A percentile compares a stretch with the other conserved stretches of the same genome.
Conservation (phyloP, 2,113 vertebrate species). For the Tetrao urogallus region DNA sequence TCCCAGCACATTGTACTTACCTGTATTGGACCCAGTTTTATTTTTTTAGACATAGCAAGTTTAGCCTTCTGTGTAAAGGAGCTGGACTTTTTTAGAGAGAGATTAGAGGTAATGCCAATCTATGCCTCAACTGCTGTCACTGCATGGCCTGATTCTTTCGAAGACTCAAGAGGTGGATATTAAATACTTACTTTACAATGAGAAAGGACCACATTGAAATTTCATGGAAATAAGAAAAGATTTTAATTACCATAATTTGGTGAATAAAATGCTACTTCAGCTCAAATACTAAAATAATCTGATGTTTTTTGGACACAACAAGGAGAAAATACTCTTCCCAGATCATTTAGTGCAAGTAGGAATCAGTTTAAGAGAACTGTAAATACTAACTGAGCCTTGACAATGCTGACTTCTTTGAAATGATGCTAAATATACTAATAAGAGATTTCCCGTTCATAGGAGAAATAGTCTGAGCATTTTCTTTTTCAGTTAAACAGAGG, state of each 20-base stretch:
- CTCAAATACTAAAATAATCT: not conserved
- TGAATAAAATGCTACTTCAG: not conserved
- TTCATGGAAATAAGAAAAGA: not conserved
- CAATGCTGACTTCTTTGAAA: not conserved
- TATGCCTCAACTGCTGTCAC: not conserved
- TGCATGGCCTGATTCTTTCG: not conserved
- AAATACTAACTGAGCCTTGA: not conserved
- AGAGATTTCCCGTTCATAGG: not conserved
- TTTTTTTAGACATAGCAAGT: not conserved
- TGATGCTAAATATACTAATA: not conserved
- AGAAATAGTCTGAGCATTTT: not conserved
- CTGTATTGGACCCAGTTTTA: not conserved
- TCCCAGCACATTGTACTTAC: not conserved
- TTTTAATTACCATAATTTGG: not conserved
- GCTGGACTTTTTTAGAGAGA: not conserved
- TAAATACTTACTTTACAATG: not conserved
- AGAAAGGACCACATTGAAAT: not conserved
- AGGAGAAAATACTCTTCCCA: not conserved
- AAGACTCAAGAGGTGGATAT: not conserved
- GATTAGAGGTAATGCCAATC: not conserved
- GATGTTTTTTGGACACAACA: not conserved
- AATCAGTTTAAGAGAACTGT: not conserved
- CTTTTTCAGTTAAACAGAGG: not conserved
- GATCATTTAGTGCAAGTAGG: not conserved
- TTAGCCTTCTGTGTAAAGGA: not conserved